Evolutionary conservation across 2,113 vertebrate genomes (phyloP), one percentile per base, ranked within the genome.

Genomic region (Axis porcinus): DNA sequence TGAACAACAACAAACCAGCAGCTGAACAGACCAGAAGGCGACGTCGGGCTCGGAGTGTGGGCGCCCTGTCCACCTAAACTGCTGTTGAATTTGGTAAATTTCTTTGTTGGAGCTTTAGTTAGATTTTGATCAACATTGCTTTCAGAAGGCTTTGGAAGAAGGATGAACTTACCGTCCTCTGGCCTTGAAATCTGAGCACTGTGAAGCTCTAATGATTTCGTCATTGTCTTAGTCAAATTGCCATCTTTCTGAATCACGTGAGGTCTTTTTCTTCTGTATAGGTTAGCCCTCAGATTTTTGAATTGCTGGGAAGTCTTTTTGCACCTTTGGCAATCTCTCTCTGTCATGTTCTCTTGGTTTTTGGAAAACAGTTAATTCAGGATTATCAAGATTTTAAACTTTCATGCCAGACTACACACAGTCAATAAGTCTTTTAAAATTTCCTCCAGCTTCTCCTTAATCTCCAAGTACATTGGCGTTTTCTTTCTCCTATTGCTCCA

Each of bases 21-120:
- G 7, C 70, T 27, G 40, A 76, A 15, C 40, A 15, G 16, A 23
- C 54, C 21, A 17, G 74, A 13, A 14, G 30, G 6, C 0, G 13
- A 27, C 2, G 8, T 6, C 33, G 4, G 45, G 36, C 33, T 45
- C 62, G 14, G 8, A 0, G 14, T 0, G 0, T 13, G 17, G 30
- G 25, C 5, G 0, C 6, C 28, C 8, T 23, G 25, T n/a, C 23
- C 25, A 0, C 30, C 7, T 2, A 4, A 33, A n/a, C 43, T 60
- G 58, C 5, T 5, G 15, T 16, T 21, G 28, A 45, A 27, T 33
- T 40, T 2, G 3, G 52, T 15, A 14, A 6, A 54, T 8, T 25
- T 64, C 21, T 11, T 47, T n/a, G 7, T 8, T 16, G 52, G 4
- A 17, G 57, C 17, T 17, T 23, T 21, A 4, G 23, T 40, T 17